Evolutionary conservation across 1,140 invertebrate species (phyloP).

Genomic region (Carcinoscorpius rotundicauda): DNA sequence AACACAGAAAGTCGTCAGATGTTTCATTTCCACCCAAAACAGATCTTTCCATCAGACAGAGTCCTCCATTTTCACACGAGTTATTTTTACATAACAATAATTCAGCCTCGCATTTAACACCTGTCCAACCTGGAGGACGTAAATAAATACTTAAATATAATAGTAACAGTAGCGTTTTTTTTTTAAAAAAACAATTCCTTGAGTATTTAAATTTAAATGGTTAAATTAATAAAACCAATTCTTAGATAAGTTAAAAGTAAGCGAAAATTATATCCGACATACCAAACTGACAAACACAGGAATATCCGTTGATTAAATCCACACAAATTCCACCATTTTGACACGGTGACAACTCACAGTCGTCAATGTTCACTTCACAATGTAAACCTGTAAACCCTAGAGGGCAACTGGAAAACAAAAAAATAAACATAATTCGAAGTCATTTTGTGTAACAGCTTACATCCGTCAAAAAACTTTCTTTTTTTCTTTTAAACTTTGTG

Average conservation of each 20-base stretch:
- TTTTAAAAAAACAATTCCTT: not conserved
- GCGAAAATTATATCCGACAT: not conserved
- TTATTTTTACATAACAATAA: conserved; percentile 61
- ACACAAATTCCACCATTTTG: conserved; percentile 81
- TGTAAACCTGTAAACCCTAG: conserved; percentile 74
- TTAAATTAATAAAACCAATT: too few species aligned
- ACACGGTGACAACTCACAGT: conserved; percentile 73
- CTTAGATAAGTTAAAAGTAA: not conserved
- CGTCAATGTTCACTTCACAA: conserved; percentile 83
- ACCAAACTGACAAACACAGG: conserved; percentile 34
- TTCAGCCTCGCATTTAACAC: conserved; percentile 69
- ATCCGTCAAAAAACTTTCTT: conserved; percentile 49
- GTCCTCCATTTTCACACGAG: conserved; percentile 56
- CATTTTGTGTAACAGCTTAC: conserved; percentile 85
- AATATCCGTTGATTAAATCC: conserved; percentile 47
- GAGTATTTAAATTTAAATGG: too few species aligned
- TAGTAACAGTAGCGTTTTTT: conserved; percentile 36
- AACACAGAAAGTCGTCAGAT: conserved; percentile 79
- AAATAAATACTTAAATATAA: conserved; percentile 43
- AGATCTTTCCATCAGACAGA: conserved; percentile 43
- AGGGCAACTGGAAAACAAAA: conserved; percentile 48
- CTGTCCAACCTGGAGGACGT: conserved; percentile 75
- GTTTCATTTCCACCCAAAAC: conserved; percentile 71
- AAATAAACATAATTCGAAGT: conserved; percentile 67
- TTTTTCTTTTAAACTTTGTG: too few species aligned